Evolutionary conservation across 1,140 invertebrate species (phyloP).

Genomic region (Asobara japonica): DNA sequence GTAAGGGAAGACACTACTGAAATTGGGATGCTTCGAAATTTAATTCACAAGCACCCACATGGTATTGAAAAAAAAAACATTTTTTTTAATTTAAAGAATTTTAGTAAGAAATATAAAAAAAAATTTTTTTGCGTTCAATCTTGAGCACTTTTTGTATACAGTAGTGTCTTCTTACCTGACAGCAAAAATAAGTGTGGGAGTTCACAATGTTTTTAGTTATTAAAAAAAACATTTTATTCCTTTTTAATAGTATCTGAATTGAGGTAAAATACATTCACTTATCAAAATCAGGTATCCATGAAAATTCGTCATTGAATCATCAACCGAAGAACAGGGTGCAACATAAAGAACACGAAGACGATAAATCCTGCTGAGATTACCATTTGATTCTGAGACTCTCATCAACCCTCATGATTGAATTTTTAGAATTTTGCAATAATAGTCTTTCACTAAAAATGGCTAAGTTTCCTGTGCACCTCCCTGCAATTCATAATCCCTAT

Average conservation of each 20-base stretch:
- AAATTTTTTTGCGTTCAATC: too few relatives aligned
- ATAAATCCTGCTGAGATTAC: background rate
- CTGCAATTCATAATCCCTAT: conserved; percentile 41
- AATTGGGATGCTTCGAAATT: too few relatives aligned
- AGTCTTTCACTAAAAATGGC: conserved; percentile 17
- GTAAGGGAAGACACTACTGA: background rate
- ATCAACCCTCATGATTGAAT: background rate
- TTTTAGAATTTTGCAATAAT: conserved; percentile 27
- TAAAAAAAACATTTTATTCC: too few relatives aligned
- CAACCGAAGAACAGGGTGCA: conserved; percentile 28
- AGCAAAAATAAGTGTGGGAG: too few relatives aligned
- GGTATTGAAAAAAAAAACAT: too few relatives aligned
- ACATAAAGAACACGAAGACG: conserved; percentile 41
- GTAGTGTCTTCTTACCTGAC: too few relatives aligned
- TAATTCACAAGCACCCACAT: too few relatives aligned
- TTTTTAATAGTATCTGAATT: too few relatives aligned
- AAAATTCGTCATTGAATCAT: background rate
- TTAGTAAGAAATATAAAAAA: too few relatives aligned
- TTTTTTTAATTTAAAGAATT: too few relatives aligned
- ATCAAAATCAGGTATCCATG: background rate
- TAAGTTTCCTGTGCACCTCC: conserved; percentile 4
- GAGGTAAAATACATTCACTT: background rate
- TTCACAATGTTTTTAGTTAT: background rate
- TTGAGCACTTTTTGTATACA: too few relatives aligned
- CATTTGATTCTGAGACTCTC: background rate